phyloP scores from a whole-genome alignment of 2,888 invertebrate species.

The Mimachlamys varia region DNA sequence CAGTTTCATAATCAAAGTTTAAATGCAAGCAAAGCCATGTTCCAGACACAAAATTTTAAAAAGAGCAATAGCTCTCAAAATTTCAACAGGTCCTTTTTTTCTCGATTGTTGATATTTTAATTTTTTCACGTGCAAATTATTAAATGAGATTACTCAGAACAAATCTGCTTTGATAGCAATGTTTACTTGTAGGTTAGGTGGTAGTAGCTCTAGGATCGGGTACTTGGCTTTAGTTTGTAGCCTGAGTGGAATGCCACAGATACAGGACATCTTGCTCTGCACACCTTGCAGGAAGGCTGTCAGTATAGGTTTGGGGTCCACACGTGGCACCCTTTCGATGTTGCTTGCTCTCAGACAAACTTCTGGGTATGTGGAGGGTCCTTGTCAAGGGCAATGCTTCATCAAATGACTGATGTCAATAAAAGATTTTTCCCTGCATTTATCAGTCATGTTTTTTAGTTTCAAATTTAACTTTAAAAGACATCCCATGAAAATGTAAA shows the following conservation, averaged over 20 bases:
- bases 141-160: background rate
- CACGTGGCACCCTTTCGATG: constrained; percentile 65
- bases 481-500: background rate
- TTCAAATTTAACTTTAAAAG: too few species aligned
- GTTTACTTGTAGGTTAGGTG: background rate
- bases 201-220: constrained; percentile 54
- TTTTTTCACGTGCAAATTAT: too few species aligned
- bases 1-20: too few species aligned
- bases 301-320: constrained; percentile 73
- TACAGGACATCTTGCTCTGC: constrained; percentile 68
- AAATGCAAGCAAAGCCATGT: too few species aligned
- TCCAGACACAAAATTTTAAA: too few species aligned
- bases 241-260: constrained; percentile 72
- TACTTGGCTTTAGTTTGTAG: constrained; percentile 69
- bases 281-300: constrained; percentile 72
- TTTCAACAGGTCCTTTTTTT: too few species aligned
- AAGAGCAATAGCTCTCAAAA: too few species aligned
- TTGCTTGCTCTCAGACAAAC: constrained; percentile 71
- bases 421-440: too few species aligned
- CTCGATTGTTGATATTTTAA: too few species aligned
- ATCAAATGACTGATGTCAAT: background rate
- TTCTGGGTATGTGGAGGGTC: constrained; percentile 67
- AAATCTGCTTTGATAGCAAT: background rate
- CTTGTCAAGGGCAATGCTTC: background rate
- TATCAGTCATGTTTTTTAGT: too few species aligned